Percentiles rank a stretch among this genome's conserved stretches.
Conservation (phyloP, 2,797 vertebrate species). For the Scomberomorus guttatus region DNA sequence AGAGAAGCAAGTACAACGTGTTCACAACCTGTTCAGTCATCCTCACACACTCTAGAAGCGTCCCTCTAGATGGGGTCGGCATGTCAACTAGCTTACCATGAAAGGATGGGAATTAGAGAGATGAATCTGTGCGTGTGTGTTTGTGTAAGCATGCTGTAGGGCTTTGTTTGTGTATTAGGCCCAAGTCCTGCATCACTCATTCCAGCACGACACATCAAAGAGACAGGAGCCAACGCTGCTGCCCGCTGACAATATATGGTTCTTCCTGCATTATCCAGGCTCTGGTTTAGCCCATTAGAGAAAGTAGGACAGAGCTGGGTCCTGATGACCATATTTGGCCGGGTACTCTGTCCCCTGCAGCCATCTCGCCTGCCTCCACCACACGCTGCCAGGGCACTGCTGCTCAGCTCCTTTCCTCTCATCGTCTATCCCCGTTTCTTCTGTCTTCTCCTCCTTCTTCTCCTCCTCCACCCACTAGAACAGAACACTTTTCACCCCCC, state of each 20-base stretch:
- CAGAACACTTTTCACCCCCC: slow-evolving; percentile 46
- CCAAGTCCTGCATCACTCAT: slow-evolving; percentile 73
- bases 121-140: slow-evolving; percentile 28
- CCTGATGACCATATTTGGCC: slow-evolving; percentile 83
- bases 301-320: slow-evolving; percentile 83
- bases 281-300: slow-evolving; percentile 76
- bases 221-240: slow-evolving; percentile 51
- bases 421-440: slow-evolving; percentile 46
- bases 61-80: slow-evolving; percentile 52
- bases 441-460: slow-evolving; percentile 46
- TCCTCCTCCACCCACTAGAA: slow-evolving; percentile 32
- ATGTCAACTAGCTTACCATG: slow-evolving; percentile 52
- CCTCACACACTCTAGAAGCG: slow-evolving; percentile 37
- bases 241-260: slow-evolving; percentile 68
- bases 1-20: slow-evolving; percentile 41
- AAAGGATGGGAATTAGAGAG: slow-evolving; percentile 39
- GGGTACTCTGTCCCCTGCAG: slow-evolving; percentile 79
- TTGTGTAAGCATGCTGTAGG: slow-evolving; percentile 38
- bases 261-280: slow-evolving; percentile 70
- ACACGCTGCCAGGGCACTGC: slow-evolving; percentile 71
- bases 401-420: slow-evolving; percentile 57
- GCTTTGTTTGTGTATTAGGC: slow-evolving; percentile 69
- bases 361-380: slow-evolving; percentile 76
- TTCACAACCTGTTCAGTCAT: slow-evolving; percentile 54
- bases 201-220: slow-evolving; percentile 68